Evolutionary conservation across 2,113 vertebrate genomes (phyloP).

Genomic region (Brachyhypopomus occidentalis): DNA sequence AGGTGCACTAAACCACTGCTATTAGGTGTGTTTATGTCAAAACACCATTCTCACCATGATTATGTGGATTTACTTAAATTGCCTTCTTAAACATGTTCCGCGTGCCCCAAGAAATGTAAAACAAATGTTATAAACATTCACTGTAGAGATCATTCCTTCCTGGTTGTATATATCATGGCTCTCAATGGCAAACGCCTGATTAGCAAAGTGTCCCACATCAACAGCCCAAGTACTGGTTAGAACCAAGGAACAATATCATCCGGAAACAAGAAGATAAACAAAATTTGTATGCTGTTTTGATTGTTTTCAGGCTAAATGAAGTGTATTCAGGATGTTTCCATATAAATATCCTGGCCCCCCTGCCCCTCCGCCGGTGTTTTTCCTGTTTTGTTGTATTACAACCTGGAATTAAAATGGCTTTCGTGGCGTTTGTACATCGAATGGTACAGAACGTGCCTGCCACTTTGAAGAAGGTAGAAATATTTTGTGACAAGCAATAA

Average conservation of each 20-base stretch:
- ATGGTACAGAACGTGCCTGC: no score
- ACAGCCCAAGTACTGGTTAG: background rate
- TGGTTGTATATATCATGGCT: background rate
- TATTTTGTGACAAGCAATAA: no score
- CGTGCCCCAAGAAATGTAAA: background rate
- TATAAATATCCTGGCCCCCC: no score
- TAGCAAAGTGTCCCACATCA: background rate
- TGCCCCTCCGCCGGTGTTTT: no score
- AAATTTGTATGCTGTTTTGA: background rate
- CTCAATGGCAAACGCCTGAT: background rate
- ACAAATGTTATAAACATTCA: background rate
- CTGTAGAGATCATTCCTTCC: background rate
- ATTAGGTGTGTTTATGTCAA: constrained; percentile 8
- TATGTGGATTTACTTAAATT: background rate
- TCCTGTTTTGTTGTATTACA: no score
- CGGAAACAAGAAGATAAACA: background rate
- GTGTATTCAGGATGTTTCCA: no score
- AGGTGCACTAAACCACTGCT: background rate
- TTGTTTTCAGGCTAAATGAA: no score
- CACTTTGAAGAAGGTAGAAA: no score
- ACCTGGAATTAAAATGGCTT: no score
- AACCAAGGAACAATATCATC: background rate
- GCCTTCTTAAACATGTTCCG: background rate
- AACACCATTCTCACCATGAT: background rate
- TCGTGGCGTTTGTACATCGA: no score